These are phyloP conservation scores for Larimichthys crocea DNA, from an alignment of 2,113 vertebrate species.

Conservation along the genomic window DNA sequence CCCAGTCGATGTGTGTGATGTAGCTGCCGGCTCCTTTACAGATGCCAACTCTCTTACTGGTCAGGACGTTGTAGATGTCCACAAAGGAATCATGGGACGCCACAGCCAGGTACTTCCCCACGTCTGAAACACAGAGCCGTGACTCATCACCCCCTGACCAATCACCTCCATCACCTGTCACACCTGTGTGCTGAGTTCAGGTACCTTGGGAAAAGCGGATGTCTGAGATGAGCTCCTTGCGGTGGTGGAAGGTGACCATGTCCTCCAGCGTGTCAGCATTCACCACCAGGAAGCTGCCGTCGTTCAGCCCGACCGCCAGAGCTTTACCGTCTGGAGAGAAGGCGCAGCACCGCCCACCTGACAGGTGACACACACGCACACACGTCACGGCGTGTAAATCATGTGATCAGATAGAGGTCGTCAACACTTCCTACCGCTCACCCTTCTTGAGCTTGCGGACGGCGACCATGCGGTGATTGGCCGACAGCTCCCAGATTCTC, in stretches of 20 bases:
- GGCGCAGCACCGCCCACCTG: conserved; percentile 96
- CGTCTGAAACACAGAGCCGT: conserved; percentile 81
- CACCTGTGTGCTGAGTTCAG: conserved; percentile 13
- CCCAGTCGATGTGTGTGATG: conserved; percentile 98
- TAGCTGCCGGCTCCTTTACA: conserved; percentile 95
- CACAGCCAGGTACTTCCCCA: conserved; percentile 96
- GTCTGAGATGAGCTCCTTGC: conserved; percentile 96
- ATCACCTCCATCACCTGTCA: not conserved
- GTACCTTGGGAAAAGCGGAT: conserved; percentile 96
- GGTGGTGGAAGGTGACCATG: conserved; percentile 98
- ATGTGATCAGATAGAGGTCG: too few species aligned
- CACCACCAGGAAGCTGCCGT: conserved; percentile 97
- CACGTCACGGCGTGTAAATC: not conserved
- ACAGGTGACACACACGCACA: conserved; percentile 12
- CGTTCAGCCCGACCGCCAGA: conserved; percentile 95
- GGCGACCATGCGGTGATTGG: conserved; percentile 97
- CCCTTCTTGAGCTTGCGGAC: conserved; percentile 99
- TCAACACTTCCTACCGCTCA: conserved; percentile 47
- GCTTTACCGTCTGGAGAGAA: conserved; percentile 98
- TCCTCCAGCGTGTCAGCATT: conserved; percentile 98
- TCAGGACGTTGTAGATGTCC: conserved; percentile 97
- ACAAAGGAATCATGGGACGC: conserved; percentile 99
- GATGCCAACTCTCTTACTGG: conserved; percentile 97
- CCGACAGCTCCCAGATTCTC: conserved; percentile 96
- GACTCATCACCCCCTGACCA: not conserved